Evolutionary conservation across 1,140 invertebrate genomes (phyloP), one percentile per base, ranked within the genome.

Genomic region (Drosophila tropicalis): DNA sequence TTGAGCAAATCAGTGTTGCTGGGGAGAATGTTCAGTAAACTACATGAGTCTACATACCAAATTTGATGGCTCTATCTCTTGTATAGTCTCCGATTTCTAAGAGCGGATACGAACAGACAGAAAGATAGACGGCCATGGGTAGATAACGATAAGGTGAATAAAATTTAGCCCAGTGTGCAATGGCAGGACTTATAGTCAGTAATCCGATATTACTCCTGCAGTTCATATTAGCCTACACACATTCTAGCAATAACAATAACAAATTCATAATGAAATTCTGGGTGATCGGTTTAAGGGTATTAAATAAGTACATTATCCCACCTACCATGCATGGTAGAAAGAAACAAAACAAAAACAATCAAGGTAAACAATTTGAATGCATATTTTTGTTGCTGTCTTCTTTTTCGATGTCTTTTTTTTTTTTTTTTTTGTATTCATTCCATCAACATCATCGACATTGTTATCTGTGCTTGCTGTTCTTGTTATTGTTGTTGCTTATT

Each of bases 391-490:
- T 47, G 15, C 15, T 47, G 15, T 15, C 5, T 47, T 17, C 17
- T 17, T 47, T 17, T 17, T 2, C 2, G n/a, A 13, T n/a, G 10
- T 25, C 2, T 51, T 22, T 25, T 25, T 34, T 70, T 62, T 17
- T 13, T 5, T 36, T 5, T 32, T 39, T 68, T 17, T 55, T 7
- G 36, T 60, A 40, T 41, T 61, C 63, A 54, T 41, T 61, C 71
- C 73, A 61, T 74, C 61, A 61, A 67, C 74, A 68, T 75, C 51
- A 76, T 76, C 75, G 68, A 76, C 75, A 69, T 76, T 83, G 65
- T 66, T 72, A 57, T 55, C 54, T 36, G 67, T 71, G 47, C 19
- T 22, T 82, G 66, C 47, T 25, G 12, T 12, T 19, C n/a, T 29
- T 47, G 58, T 66, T 71, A 61, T 71, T 72, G 40, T 69, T 58